Percentiles rank a stretch among this genome's conserved stretches.
Conservation (phyloP, 2,113 vertebrate species). For the Romanogobio albipinnatus region DNA sequence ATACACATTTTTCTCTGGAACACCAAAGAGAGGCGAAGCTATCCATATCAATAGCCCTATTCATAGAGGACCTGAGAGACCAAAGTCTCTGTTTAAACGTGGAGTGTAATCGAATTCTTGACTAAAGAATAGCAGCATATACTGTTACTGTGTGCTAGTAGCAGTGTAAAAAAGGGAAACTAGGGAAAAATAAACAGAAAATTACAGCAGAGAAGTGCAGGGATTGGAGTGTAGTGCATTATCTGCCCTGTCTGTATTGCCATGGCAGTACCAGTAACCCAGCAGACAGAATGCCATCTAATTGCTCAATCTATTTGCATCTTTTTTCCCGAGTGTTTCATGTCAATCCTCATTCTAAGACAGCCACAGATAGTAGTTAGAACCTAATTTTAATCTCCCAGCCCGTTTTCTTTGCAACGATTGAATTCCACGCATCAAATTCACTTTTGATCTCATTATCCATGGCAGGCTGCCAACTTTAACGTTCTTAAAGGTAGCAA, state of each 20-base stretch:
- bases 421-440: slow-evolving; percentile 81
- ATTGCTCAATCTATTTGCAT: slow-evolving; percentile 75
- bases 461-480: slow-evolving; percentile 76
- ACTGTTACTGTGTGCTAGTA: not conserved
- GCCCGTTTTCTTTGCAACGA: slow-evolving; percentile 72
- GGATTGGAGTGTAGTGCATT: slow-evolving; percentile 24
- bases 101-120: not conserved
- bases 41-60: slow-evolving; percentile 9
- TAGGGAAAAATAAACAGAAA: not conserved
- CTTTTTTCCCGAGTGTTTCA: slow-evolving; percentile 70
- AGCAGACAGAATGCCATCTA: slow-evolving; percentile 76
- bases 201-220: slow-evolving; percentile 7
- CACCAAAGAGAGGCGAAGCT: not conserved
- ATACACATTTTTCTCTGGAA: not conserved
- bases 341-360: slow-evolving; percentile 81
- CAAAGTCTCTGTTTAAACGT: not conserved
- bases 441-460: slow-evolving; percentile 82
- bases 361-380: slow-evolving; percentile 79
- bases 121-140: not conserved
- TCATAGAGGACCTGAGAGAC: not conserved
- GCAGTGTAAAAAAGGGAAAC: not conserved
- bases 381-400: slow-evolving; percentile 74
- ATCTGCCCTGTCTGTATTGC: slow-evolving; percentile 27
- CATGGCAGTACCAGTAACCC: slow-evolving; percentile 35
- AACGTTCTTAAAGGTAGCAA: slow-evolving; percentile 58